A percentile compares a stretch with the other conserved stretches of the same genome.
These are phyloP conservation scores for Tholera decimalis DNA, from an alignment of 2,888 invertebrate genomes.

Conservation along the genomic window DNA sequence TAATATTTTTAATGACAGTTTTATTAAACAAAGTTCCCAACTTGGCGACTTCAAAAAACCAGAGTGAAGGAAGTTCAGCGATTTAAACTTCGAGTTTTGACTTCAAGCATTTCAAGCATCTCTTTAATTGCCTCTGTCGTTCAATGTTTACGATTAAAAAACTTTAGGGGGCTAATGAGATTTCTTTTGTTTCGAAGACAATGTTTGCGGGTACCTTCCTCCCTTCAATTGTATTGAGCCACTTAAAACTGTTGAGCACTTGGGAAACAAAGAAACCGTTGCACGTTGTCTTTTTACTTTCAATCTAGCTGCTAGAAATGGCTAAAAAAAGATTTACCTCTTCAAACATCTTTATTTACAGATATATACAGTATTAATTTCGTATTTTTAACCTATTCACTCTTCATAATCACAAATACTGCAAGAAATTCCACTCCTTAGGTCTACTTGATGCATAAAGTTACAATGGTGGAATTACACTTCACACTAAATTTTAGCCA, in stretches of 20 bases:
- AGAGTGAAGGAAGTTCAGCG: conserved; percentile 34
- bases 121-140: conserved; percentile 60
- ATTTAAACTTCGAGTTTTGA: conserved; percentile 53
- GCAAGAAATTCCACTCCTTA: no score
- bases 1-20: conserved; percentile 65
- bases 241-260: conserved; percentile 18
- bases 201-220: conserved; percentile 36
- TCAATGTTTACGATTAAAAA: conserved; percentile 65
- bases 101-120: conserved; percentile 58
- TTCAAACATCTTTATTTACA: no score
- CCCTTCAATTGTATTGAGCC: conserved; percentile 40
- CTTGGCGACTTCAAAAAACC: conserved; percentile 48
- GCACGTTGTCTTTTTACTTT: conserved; percentile 4
- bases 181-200: conserved; percentile 62
- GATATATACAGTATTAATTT: no score
- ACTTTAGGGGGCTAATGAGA: conserved; percentile 62
- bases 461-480: no score
- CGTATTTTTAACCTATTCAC: no score
- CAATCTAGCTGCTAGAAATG: neutral
- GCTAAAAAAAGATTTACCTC: neutral
- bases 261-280: conserved; percentile 12
- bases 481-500: no score
- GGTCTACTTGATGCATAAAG: no score
- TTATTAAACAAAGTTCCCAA: conserved; percentile 46
- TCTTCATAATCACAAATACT: no score